phyloP scores from a whole-genome alignment of 2,113 vertebrate species.

The Heterotis niloticus region DNA sequence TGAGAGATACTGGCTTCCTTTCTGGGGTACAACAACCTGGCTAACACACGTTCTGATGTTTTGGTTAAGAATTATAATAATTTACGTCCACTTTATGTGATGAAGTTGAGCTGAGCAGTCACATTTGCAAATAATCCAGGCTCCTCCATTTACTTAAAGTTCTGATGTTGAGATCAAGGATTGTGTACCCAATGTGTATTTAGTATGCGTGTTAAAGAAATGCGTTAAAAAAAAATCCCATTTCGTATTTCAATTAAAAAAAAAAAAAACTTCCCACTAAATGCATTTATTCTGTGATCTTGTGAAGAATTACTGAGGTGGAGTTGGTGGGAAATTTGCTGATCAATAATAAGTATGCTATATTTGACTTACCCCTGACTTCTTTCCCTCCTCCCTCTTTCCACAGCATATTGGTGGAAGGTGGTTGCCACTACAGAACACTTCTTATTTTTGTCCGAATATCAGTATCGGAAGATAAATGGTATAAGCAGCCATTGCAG shows the following conservation, averaged over 20 bases:
- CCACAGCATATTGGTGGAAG: too few species aligned
- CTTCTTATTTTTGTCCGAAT: not conserved
- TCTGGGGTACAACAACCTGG: not conserved
- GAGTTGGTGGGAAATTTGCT: not conserved
- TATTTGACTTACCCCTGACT: too few species aligned
- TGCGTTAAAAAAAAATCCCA: too few species aligned
- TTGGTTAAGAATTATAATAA: not conserved
- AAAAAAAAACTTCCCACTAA: too few species aligned
- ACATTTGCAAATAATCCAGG: not conserved
- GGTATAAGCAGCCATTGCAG: too few species aligned
- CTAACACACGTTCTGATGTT: not conserved
- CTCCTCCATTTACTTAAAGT: not conserved
- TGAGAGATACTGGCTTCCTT: slow-evolving; percentile 8
- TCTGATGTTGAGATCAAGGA: not conserved
- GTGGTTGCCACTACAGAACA: too few species aligned
- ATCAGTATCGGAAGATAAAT: too few species aligned
- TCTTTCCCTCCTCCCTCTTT: too few species aligned
- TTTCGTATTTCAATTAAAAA: too few species aligned
- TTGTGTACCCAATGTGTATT: not conserved
- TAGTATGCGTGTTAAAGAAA: too few species aligned
- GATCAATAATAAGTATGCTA: not conserved
- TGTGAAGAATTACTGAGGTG: not conserved
- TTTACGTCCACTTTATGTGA: not conserved
- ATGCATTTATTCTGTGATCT: not conserved
- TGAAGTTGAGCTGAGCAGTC: not conserved